Percentiles rank a stretch among this genome's conserved stretches.
Evolutionary conservation across 2,888 invertebrate genomes (phyloP).

Genomic region (Andrena minutula): DNA sequence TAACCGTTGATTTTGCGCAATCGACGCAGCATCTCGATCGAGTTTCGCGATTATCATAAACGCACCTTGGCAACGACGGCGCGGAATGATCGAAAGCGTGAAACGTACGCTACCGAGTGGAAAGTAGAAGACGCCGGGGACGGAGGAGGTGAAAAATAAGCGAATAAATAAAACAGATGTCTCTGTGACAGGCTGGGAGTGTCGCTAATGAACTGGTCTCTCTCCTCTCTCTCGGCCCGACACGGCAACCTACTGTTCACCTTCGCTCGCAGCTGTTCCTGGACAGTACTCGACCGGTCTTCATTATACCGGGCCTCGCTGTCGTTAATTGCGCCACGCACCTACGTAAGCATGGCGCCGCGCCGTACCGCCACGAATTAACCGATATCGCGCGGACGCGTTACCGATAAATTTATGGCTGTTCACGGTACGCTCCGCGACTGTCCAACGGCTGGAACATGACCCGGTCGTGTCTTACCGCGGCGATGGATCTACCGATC

Average conservation of each 20-base stretch:
- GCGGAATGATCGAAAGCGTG: constrained; percentile 54
- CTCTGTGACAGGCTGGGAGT: constrained; percentile 78
- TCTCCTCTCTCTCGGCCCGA: constrained; percentile 73
- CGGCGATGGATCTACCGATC: background rate
- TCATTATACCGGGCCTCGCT: constrained; percentile 79
- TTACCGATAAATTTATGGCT: constrained; percentile 71
- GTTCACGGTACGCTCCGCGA: constrained; percentile 37
- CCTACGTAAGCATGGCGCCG: constrained; percentile 75
- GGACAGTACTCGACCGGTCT: constrained; percentile 79
- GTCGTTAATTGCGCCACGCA: constrained; percentile 81
- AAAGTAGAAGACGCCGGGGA: constrained; percentile 25
- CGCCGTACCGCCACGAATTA: constrained; percentile 72
- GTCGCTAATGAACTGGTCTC: constrained; percentile 84
- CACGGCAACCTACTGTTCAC: constrained; percentile 56
- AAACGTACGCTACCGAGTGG: constrained; percentile 36
- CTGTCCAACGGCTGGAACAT: background rate
- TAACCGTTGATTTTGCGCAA: background rate
- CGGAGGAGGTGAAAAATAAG: constrained; percentile 71
- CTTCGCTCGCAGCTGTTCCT: constrained; percentile 64
- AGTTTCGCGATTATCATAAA: constrained; percentile 26
- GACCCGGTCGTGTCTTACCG: background rate
- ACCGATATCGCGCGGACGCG: constrained; percentile 74
- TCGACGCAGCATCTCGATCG: background rate
- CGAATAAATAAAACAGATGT: constrained; percentile 83
- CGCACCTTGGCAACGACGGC: constrained; percentile 23